Conservation (phyloP, 2,113 vertebrate species). For the Myotis yumanensis region DNA sequence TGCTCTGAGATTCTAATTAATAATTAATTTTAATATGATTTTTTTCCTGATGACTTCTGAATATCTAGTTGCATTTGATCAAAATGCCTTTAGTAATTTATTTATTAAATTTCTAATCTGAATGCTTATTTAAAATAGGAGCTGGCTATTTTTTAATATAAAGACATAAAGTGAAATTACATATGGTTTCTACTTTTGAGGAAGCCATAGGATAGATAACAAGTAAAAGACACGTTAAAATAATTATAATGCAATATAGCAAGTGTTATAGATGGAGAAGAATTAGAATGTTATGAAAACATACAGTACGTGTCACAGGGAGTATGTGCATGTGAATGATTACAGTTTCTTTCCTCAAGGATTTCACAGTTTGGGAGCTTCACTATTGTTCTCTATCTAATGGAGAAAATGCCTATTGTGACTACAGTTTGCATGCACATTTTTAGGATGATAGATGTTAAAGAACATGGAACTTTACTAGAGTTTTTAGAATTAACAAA, state of each 20-base stretch:
- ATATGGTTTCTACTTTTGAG: conserved; percentile 12
- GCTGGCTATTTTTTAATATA: neutral
- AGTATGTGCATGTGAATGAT: neutral
- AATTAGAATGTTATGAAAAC: neutral
- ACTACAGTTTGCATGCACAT: neutral
- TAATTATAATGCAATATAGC: conserved; percentile 19
- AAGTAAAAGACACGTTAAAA: neutral
- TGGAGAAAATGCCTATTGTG: neutral
- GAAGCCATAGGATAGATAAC: neutral
- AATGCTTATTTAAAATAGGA: neutral
- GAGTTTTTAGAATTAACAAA: neutral
- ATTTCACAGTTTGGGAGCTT: neutral
- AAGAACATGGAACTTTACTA: neutral
- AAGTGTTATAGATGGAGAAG: neutral
- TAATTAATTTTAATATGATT: conserved; percentile 30
- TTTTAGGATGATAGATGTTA: conserved; percentile 14
- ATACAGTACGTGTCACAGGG: neutral
- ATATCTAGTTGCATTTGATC: conserved; percentile 6
- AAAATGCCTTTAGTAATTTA: conserved; percentile 27
- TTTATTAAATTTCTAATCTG: neutral
- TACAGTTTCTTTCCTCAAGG: neutral
- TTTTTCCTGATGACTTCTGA: conserved; percentile 7
- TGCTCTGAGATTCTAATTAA: conserved; percentile 41
- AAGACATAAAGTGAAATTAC: conserved; percentile 10
- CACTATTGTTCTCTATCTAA: neutral